Conservation (phyloP, 1,140 invertebrate genomes). For the Macrobrachium nipponense region DNA sequence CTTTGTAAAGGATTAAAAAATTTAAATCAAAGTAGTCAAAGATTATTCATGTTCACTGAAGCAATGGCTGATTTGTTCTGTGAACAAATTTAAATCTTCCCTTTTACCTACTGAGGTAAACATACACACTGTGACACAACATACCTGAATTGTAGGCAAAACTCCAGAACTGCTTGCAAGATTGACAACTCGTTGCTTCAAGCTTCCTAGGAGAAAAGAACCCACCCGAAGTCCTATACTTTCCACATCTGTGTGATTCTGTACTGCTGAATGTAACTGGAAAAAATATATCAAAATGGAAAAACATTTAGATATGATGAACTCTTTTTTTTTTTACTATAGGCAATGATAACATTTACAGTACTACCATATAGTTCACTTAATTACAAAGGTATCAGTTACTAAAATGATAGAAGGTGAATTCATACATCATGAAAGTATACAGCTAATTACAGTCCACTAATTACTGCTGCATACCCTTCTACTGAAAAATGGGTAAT, state of each 20-base stretch:
- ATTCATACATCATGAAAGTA: too few species aligned
- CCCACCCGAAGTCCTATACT: slow-evolving; percentile 76
- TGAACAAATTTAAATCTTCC: too few species aligned
- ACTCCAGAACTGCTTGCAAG: slow-evolving; percentile 82
- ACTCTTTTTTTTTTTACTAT: too few species aligned
- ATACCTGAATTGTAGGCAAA: slow-evolving; percentile 72
- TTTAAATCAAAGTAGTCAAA: neutral
- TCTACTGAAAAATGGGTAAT: too few species aligned
- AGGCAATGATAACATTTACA: too few species aligned
- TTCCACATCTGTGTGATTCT: slow-evolving; percentile 77
- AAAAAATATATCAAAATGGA: slow-evolving; percentile 53
- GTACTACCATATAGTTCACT: too few species aligned
- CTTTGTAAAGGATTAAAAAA: neutral
- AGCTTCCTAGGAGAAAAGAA: slow-evolving; percentile 75
- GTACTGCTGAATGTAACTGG: slow-evolving; percentile 80
- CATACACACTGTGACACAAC: neutral
- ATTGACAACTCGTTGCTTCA: slow-evolving; percentile 78
- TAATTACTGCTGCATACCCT: too few species aligned
- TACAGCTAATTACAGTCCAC: too few species aligned
- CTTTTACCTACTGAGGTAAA: too few species aligned
- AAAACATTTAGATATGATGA: neutral
- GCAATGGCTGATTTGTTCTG: too few species aligned
- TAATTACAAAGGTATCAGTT: too few species aligned
- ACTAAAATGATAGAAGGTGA: too few species aligned
- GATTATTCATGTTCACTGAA: neutral